Evolutionary conservation across 2,797 vertebrate species (phyloP), one percentile per base, ranked within the genome.

Genomic region (Fratercula arctica): DNA sequence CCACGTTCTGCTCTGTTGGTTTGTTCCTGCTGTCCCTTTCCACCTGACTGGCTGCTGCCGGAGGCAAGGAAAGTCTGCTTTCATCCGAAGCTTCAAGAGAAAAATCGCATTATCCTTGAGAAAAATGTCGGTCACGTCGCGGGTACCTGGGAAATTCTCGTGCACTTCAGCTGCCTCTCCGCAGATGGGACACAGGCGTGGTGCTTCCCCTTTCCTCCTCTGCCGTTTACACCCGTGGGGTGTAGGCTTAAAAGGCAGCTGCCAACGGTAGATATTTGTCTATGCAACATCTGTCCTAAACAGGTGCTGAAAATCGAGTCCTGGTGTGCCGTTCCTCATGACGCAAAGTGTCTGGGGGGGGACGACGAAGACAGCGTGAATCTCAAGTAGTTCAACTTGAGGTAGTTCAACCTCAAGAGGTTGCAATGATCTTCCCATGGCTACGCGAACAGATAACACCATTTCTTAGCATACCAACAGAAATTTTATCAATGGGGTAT

Each of bases 161-260:
- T 9, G 43, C 6, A 0, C 53, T 66, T 37, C 39, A 33, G 33
- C 59, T 33, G 45, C 37, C 45, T 66, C 17, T 8, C 18, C 6
- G 0, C 29, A 25, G 26, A 10, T 7, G 29, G 31, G 50, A 31
- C 6, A 1, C 1, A 26, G 53, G 48, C 46, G 1, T 4, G n/a
- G 51, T 4, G 18, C 35, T 24, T 48, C 76, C 10, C 15, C 33
- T 59, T 37, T 25, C 19, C 21, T n/a, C 45, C 51, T 64, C 37
- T 31, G 59, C 45, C 37, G 3, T 37, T 50, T 16, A 23, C 45
- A 43, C 9, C 31, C 7, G 1, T 12, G 31, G 28, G 41, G 35
- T 12, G 31, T 16, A 12, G 24, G 17, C 37, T 24, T 31, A 11
- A 25, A 72, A 57, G 18, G 35, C 16, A 51, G 33, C 37, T 37